A percentile compares a stretch with the other conserved stretches of the same genome.
Evolutionary conservation across 2,888 invertebrate species (phyloP).

Genomic region (Drosophila limbata): DNA sequence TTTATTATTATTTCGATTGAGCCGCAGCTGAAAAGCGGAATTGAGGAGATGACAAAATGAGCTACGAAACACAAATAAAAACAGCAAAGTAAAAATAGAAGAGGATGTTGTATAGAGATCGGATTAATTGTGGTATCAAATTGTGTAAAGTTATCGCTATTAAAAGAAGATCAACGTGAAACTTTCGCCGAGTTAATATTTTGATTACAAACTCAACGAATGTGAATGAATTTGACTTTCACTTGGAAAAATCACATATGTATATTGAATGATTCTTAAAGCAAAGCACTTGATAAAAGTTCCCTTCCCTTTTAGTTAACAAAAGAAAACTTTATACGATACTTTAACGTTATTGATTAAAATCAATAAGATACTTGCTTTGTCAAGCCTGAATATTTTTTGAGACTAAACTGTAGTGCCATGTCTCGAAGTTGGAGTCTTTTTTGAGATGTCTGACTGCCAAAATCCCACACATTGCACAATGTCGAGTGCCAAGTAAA

Average conservation of each 20-base stretch:
- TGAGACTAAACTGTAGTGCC: constrained; percentile 3
- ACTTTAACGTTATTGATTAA: constrained; percentile 4
- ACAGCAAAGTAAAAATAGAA: constrained; percentile 11
- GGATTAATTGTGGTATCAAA: constrained; percentile 6
- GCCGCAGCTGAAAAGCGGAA: constrained; percentile 32
- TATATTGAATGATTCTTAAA: constrained; percentile 7
- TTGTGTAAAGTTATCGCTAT: constrained; percentile 16
- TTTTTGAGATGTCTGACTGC: constrained; percentile 15
- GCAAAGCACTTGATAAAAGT: not conserved
- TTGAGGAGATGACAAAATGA: constrained; percentile 34
- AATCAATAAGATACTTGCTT: constrained; percentile 11
- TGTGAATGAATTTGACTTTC: constrained; percentile 9
- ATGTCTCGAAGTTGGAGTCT: not conserved
- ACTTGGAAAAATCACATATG: constrained; percentile 8
- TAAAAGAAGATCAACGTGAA: constrained; percentile 34
- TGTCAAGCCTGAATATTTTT: not conserved
- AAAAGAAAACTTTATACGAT: not conserved
- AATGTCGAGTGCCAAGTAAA: constrained; percentile 44
- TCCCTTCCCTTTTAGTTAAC: not conserved
- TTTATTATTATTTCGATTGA: constrained; percentile 31
- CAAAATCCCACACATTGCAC: constrained; percentile 47
- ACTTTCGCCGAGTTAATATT: constrained; percentile 27
- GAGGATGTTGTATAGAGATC: constrained; percentile 19
- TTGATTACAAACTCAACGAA: constrained; percentile 1
- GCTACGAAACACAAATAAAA: not conserved